Base-by-base conservation (phyloP, 2,113 vertebrate genomes). In the Pedionomus torquatus region DNA sequence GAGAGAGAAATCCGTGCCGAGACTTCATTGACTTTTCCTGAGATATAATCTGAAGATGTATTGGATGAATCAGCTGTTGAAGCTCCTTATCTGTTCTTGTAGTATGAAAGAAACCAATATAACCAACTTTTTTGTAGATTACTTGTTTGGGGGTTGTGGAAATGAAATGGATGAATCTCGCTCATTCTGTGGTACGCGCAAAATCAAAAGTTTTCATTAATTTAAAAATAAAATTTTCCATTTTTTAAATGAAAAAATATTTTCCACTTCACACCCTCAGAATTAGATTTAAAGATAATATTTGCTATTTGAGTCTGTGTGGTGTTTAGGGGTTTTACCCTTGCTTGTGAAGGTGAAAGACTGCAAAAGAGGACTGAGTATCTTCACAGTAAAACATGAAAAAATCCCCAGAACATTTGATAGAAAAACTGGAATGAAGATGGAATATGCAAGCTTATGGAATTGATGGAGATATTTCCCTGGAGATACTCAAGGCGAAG, bases 1-100 rank as follows among this genome's bases (percentile, higher is more conserved):
- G 15, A 33, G 43, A 23, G 5, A 54, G 26, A 46, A 77, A 17
- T 12, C 16, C 14, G 10, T 87, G 4, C 54, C 65, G 49, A 61
- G 30, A 37, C 17, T 35, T 65, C 0, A 3, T 2, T 52, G 51
- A 7, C 30, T 87, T 37, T 54, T 76, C 13, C 41, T 26, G 7
- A n/a, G 15, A 11, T 24, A 5, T 2, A 1, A 1, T 57, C 10
- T 43, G 28, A 19, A 33, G 11, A 15, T 11, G 44, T 15, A 14
- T 46, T 41, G 35, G 6, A 13, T 65, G 26, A 71, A 13, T 41
- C 16, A 33, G 51, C 66, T 64, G 3, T 25, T 51, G 48, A 39
- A 80, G 17, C 19, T 61, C 35, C 11, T 31, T 60, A 10, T 6
- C 25, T 66, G 41, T 23, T 75, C 24, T 18, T 46, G 17, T 64